phyloP scores from a whole-genome alignment of 2,797 vertebrate species.

The Enteromius argenteus region DNA sequence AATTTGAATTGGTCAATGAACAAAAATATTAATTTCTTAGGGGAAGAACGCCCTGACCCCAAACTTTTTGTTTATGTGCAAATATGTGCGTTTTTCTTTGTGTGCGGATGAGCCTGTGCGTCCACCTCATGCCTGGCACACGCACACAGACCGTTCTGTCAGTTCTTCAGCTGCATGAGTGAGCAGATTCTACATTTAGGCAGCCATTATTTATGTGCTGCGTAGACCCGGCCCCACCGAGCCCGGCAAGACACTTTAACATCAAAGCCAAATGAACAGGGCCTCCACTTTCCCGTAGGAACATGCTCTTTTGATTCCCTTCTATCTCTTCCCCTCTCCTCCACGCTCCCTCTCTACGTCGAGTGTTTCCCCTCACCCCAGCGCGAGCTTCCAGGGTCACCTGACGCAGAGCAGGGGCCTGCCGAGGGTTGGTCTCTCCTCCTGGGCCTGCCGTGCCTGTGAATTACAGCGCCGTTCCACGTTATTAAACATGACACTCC shows the following conservation, averaged over 20 bases:
- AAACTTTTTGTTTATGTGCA: not conserved
- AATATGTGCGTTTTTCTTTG: not conserved
- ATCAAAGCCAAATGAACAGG: conserved; percentile 61
- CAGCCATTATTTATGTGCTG: conserved; percentile 56
- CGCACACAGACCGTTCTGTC: not conserved
- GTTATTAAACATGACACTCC: conserved; percentile 89
- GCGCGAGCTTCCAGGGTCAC: conserved; percentile 56
- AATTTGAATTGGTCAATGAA: no score
- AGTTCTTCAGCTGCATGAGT: conserved; percentile 35
- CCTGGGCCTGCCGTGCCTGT: conserved; percentile 73
- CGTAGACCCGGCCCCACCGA: conserved; percentile 29
- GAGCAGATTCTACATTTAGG: conserved; percentile 53
- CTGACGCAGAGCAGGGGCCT: conserved; percentile 56
- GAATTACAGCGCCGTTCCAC: conserved; percentile 81
- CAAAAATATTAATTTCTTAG: not conserved
- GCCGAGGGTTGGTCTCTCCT: conserved; percentile 55
- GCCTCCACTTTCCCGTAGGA: conserved; percentile 49
- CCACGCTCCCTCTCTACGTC: conserved; percentile 42
- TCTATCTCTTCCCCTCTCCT: conserved; percentile 25
- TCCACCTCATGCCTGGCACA: not conserved
- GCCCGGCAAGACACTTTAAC: conserved; percentile 60
- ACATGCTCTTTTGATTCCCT: conserved; percentile 57
- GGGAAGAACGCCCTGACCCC: not conserved
- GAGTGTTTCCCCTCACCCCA: conserved; percentile 47
- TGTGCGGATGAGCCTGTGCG: not conserved